Percentiles rank a stretch among this genome's conserved stretches.
phyloP scores from a whole-genome alignment of 2,888 invertebrate species.

The Lydus trimaculatus region DNA sequence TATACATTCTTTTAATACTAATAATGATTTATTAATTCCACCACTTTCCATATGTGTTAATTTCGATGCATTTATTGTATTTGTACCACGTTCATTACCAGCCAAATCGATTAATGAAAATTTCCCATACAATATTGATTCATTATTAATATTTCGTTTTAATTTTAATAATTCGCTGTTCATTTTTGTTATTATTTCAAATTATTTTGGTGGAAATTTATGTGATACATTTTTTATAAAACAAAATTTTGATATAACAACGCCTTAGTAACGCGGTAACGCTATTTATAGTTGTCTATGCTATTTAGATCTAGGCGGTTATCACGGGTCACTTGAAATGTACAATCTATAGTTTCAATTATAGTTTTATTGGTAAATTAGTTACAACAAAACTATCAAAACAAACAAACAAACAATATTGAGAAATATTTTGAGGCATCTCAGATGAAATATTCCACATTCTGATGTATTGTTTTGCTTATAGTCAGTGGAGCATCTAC shows the following conservation, averaged over 20 bases:
- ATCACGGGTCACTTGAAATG: too few relatives aligned
- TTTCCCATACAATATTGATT: slow-evolving; percentile 92
- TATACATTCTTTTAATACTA: slow-evolving; percentile 98
- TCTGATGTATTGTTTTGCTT: too few relatives aligned
- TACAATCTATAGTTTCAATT: neutral
- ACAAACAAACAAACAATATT: neutral
- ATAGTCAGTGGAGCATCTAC: too few relatives aligned
- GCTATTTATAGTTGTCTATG: too few relatives aligned
- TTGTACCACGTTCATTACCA: slow-evolving; percentile 99
- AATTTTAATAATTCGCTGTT: slow-evolving; percentile 61
- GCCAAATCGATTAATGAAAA: slow-evolving; percentile 98
- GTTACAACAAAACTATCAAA: neutral
- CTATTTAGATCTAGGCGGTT: too few relatives aligned
- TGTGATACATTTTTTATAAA: too few relatives aligned
- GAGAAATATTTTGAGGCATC: too few relatives aligned
- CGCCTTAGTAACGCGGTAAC: too few relatives aligned
- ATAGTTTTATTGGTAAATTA: neutral
- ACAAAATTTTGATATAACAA: too few relatives aligned
- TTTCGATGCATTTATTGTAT: slow-evolving; percentile 94
- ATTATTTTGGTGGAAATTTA: too few relatives aligned
- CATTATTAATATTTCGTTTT: slow-evolving; percentile 76
- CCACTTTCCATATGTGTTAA: slow-evolving; percentile 93
- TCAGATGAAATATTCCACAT: too few relatives aligned
- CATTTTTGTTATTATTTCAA: too few relatives aligned
- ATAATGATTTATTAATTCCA: slow-evolving; percentile 94